These are phyloP conservation scores for Gallinago solitaria DNA, from an alignment of 2,797 vertebrate genomes.

Conservation along the genomic window DNA sequence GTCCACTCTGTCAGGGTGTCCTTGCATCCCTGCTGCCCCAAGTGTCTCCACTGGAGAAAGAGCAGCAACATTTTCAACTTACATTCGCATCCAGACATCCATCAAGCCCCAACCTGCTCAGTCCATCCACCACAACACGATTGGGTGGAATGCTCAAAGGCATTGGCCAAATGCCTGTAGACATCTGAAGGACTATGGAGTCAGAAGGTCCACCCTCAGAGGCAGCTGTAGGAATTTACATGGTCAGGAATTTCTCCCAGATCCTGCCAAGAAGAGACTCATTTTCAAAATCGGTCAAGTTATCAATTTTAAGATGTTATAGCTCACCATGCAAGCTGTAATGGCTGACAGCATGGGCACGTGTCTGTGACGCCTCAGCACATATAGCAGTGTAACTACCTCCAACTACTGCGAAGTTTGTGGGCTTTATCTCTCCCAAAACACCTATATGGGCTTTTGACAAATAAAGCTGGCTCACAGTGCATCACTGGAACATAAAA, in stretches of 20 bases:
- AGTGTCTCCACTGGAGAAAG: accelerated
- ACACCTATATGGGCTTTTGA: background rate
- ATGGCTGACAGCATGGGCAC: background rate
- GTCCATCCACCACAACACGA: no score
- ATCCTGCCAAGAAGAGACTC: background rate
- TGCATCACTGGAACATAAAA: background rate
- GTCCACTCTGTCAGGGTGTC: background rate
- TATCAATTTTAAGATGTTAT: background rate
- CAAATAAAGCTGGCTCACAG: background rate
- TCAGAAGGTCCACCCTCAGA: background rate
- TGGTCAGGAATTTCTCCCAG: background rate
- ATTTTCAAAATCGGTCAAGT: background rate
- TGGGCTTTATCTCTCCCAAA: background rate
- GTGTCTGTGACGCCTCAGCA: background rate
- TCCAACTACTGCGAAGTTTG: background rate
- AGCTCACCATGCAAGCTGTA: background rate
- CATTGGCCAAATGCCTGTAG: background rate
- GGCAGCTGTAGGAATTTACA: background rate
- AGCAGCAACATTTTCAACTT: background rate
- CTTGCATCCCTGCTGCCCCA: background rate
- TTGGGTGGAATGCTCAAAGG: background rate
- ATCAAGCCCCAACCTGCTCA: background rate
- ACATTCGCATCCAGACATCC: background rate
- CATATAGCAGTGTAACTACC: background rate
- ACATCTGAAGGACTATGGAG: background rate